Conservation (phyloP, 2,888 invertebrate genomes). For the Ichneumoninae sp. region DNA sequence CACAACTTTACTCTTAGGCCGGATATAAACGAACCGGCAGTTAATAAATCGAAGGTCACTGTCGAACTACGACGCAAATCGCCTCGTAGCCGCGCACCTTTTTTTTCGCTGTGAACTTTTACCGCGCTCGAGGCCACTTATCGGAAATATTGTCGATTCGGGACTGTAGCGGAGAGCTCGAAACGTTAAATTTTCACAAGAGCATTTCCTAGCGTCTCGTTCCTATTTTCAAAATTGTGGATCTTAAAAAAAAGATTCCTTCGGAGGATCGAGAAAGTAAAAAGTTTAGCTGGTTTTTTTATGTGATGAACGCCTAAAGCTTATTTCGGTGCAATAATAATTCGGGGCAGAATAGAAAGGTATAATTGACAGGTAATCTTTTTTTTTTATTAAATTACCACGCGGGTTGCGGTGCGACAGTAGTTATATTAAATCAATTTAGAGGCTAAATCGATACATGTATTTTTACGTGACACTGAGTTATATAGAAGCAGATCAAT, state of each 20-base stretch:
- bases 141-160: background rate
- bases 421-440: background rate
- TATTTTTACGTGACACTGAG: too few relatives aligned
- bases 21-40: background rate
- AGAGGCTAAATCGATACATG: too few relatives aligned
- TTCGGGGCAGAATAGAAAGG: background rate
- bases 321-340: too few relatives aligned
- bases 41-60: constrained; percentile 12
- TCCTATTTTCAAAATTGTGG: too few relatives aligned
- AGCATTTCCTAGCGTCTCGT: too few relatives aligned
- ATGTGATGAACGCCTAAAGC: too few relatives aligned
- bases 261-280: too few relatives aligned
- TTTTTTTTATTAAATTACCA: background rate
- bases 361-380: background rate
- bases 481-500: too few relatives aligned
- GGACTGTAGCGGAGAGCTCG: background rate
- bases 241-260: too few relatives aligned
- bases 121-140: background rate
- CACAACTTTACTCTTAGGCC: background rate
- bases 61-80: background rate
- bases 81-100: too few relatives aligned
- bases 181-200: background rate
- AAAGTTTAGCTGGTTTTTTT: too few relatives aligned
- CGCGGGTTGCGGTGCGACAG: background rate
- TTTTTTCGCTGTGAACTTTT: background rate